Base-by-base conservation (phyloP, 2,113 vertebrate species). In the Steatornis caripensis region DNA sequence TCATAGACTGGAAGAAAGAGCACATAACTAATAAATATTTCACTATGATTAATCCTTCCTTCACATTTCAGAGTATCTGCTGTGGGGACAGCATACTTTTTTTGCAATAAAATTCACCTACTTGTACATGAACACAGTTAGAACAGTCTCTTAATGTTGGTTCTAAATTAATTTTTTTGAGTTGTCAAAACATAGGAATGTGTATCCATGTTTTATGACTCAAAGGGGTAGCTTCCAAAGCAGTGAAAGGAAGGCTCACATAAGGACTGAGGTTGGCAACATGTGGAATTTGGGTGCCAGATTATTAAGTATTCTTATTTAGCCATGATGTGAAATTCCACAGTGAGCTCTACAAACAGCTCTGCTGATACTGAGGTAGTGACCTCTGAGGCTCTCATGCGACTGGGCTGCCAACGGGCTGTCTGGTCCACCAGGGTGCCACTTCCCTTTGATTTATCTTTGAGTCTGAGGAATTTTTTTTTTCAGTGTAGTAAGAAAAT, bases 361-460 rank as follows among this genome's bases (percentile, higher is more conserved):
- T 93, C 57, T 91, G 91, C 91, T 92, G 89, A 89, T 79, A 37
- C 80, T 53, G 91, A 91, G 90, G 89, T 37, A 90, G 88, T 95
- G 86, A 93, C 94, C 96, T 93, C 77, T 57, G 77, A 92, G 89
- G 89, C 74, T 79, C 79, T 95, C 92, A 95, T 97, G 94, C 95
- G 95, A 94, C 84, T 93, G 60, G 87, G 92, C 92, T 95, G 95
- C 94, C 92, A 91, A 80, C 46, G 72, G 95, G 76, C 85, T 95
- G 89, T 92, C 95, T 92, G 92, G 76, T 96, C 68, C 90, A 95
- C 90, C 4, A 27, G 90, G 90, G 94, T 92, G 76, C 96, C 92
- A 94, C 93, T 95, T 95, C 4, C 62, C 88, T 96, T 96, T 92
- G 93, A 95, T 96, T 96, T 93, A 92, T 84, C 92, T 94, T 93